phyloP scores from a whole-genome alignment of 2,797 vertebrate genomes.

The Ptychadena robeensis region DNA sequence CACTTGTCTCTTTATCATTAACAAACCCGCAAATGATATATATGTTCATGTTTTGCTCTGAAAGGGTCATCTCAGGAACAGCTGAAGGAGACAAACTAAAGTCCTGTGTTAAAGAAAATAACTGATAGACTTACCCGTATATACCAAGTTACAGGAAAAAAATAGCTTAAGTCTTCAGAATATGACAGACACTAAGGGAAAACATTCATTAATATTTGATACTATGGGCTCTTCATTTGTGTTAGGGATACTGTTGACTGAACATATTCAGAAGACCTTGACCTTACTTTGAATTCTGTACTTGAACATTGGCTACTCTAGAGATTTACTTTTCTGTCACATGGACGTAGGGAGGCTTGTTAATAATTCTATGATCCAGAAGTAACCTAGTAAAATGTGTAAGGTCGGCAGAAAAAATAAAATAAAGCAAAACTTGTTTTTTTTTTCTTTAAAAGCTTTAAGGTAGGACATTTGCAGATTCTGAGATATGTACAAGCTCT shows the following conservation, averaged over 20 bases:
- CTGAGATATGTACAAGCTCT: not conserved
- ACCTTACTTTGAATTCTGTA: slow-evolving; percentile 44
- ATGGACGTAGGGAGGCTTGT: slow-evolving; percentile 13
- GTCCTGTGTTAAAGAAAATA: not conserved
- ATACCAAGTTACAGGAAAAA: not conserved
- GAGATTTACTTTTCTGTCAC: slow-evolving; percentile 34
- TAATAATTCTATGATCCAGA: not conserved
- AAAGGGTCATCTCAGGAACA: not conserved
- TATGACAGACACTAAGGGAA: slow-evolving; percentile 24
- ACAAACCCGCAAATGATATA: not conserved
- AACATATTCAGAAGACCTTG: slow-evolving; percentile 44
- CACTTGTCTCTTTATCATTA: not conserved
- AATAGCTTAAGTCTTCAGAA: slow-evolving; percentile 31
- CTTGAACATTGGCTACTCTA: slow-evolving; percentile 7
- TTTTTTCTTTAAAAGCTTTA: not conserved
- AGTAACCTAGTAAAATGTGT: slow-evolving; percentile 2
- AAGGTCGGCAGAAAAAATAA: not conserved
- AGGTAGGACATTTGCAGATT: not conserved
- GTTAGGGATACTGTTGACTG: slow-evolving; percentile 38
- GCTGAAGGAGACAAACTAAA: not conserved
- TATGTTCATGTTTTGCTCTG: not conserved
- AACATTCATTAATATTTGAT: slow-evolving; percentile 48
- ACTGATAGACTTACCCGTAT: not conserved
- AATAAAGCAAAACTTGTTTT: no score
- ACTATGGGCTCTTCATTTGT: not conserved